Evolutionary conservation across 2,888 invertebrate species (phyloP), one percentile per base, ranked within the genome.

Genomic region (Chloroclystis v-ata): DNA sequence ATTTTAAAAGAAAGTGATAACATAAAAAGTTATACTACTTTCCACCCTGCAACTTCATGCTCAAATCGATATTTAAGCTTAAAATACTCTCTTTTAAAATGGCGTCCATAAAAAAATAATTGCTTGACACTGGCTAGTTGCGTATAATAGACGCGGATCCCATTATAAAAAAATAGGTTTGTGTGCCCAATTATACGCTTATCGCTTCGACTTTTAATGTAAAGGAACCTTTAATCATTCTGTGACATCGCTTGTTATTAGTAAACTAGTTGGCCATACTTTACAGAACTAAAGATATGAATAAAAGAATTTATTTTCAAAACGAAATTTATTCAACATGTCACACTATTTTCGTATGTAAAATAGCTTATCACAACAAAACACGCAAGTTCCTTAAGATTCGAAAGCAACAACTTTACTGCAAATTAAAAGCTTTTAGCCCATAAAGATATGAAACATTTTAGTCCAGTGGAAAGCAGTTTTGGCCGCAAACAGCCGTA

Each of bases 141-240:
- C n/a, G n/a, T n/a, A n/a, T n/a, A n/a, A n/a, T n/a, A n/a, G n/a
- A n/a, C n/a, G n/a, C n/a, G n/a, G n/a, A n/a, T n/a, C n/a, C n/a
- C n/a, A n/a, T n/a, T n/a, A n/a, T n/a, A n/a, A n/a, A n/a, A n/a
- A n/a, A n/a, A n/a, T n/a, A n/a, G n/a, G n/a, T n/a, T n/a, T n/a
- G n/a, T n/a, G n/a, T n/a, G n/a, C n/a, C n/a, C n/a, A n/a, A n/a
- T n/a, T n/a, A n/a, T n/a, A n/a, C n/a, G n/a, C n/a, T n/a, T n/a
- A n/a, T n/a, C 20, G 20, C 20, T 20, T 20, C 20, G 20, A 2
- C 20, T 32, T n/a, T 12, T 32, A 32, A 32, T 4, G 4, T 7
- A 69, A 72, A 69, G 69, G 72, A 67, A 69, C 68, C 67, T 56
- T 49, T 60, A 61, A 64, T 59, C 67, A 65, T 67, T 75, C 65